Evolutionary conservation across 53 echinoderm and acorn worm genomes (phyloP).

Genomic region (Echinarachnius parma): DNA sequence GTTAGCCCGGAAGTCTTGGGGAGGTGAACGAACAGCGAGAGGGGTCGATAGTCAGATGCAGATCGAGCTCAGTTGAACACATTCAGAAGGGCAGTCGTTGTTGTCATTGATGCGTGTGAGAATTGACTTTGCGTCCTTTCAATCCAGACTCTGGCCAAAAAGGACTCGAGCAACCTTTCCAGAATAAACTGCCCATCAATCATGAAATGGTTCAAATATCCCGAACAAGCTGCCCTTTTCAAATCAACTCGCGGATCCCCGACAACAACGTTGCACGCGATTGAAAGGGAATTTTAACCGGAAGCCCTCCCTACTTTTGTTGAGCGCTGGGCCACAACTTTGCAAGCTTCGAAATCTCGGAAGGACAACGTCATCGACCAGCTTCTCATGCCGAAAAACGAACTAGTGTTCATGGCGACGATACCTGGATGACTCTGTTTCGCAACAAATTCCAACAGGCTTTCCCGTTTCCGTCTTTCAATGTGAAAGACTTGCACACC

Average conservation of each 20-base stretch:
- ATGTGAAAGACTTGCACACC: constrained; percentile 92
- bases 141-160: constrained; percentile 54
- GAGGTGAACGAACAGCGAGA: no score
- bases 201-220: constrained; percentile 59
- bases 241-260: constrained; percentile 85
- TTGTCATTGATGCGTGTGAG: constrained; percentile 92
- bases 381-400: constrained; percentile 54
- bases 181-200: constrained; percentile 82
- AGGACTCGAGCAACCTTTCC: no score
- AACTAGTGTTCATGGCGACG: constrained; percentile 86
- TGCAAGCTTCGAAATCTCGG: constrained; percentile 73
- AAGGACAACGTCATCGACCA: constrained; percentile 80
- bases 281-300: constrained; percentile 91
- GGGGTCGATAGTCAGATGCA: no score
- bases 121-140: constrained; percentile 80
- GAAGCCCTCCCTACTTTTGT: constrained; percentile 95
- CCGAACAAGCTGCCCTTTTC: constrained; percentile 70
- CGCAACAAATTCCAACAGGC: constrained; percentile 63
- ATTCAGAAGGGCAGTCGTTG: constrained; percentile 64
- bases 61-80: no score
- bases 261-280: constrained; percentile 93
- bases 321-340: constrained; percentile 96
- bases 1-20: constrained; percentile 7
- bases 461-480: constrained; percentile 93
- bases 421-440: constrained; percentile 92